Conservation (phyloP, 2,113 vertebrate genomes). For the Pseudopodoces humilis region DNA sequence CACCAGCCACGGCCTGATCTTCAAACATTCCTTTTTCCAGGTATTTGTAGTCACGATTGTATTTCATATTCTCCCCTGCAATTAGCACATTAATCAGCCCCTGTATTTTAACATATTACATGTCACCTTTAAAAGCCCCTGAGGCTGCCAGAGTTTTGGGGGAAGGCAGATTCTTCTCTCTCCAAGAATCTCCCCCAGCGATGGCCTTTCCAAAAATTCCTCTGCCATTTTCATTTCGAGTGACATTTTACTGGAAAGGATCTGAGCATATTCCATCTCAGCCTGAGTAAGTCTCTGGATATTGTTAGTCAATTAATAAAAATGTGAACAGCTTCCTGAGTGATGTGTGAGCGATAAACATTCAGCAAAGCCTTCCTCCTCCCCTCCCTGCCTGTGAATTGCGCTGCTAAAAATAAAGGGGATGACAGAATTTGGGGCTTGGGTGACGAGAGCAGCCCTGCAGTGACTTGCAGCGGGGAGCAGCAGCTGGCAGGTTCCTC, state of each 20-base stretch:
- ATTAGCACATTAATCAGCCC: background rate
- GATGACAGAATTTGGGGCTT: slow-evolving; percentile 36
- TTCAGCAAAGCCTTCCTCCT: background rate
- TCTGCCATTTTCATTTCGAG: background rate
- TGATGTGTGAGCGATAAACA: slow-evolving; percentile 32
- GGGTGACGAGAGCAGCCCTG: slow-evolving; percentile 6
- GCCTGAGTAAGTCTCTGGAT: slow-evolving; percentile 38
- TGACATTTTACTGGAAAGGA: slow-evolving; percentile 19
- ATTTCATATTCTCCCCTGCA: background rate
- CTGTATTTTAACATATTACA: background rate
- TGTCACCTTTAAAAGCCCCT: background rate
- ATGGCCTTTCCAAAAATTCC: background rate
- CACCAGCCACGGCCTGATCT: background rate
- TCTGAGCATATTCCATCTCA: background rate
- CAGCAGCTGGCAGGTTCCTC: background rate
- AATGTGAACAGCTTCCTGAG: slow-evolving; percentile 31
- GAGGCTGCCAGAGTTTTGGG: background rate
- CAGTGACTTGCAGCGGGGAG: background rate
- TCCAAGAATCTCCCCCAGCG: background rate
- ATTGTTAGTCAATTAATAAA: slow-evolving; percentile 49
- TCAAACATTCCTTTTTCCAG: background rate
- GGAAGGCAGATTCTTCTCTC: background rate
- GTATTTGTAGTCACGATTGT: background rate
- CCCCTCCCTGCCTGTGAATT: slow-evolving; percentile 7
- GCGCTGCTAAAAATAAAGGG: slow-evolving; percentile 57